Evolutionary conservation across 2,113 vertebrate genomes (phyloP), one percentile per base, ranked within the genome.

Genomic region (Suricata suricatta): DNA sequence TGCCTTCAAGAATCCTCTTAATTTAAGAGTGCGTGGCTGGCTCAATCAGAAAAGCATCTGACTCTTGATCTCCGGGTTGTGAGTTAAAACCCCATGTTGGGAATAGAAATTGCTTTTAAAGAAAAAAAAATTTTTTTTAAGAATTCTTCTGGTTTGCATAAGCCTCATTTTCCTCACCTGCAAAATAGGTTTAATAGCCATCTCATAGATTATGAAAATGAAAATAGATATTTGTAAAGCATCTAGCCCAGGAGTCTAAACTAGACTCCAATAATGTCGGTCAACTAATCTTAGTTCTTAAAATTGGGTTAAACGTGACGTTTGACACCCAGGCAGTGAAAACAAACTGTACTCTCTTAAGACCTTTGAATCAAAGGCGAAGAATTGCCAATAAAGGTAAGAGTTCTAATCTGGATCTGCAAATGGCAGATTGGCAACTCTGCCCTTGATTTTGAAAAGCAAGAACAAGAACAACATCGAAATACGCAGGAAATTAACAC

Each of bases 401-500:
- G 19, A 88, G 38, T 21, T 88, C 76, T 64, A 69, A 82, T 44
- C 72, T 29, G 14, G 31, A 44, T 68, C 57, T 80, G 95, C 77
- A 77, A 64, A 69, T 81, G 14, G 44, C 41, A 90, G 44, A 63
- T 7, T 12, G 13, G 23, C 50, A 12, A 38, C 57, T 88, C 44
- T 38, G 4, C 80, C 29, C 4, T 4, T 2, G 41, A 10, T 31
- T 88, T 72, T 35, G n/a, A 68, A 96, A 71, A 74, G 21, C 9
- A 27, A 23, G 6, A 60, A 60, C 57, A 60, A 60, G 17, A 17
- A 60, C 57, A 41, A 72, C 23, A 15, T 29, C 44, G 41, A 76
- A 97, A 74, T 52, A 60, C 52, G 68, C 83, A 94, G 79, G 90
- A 89, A 93, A 91, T 52, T 54, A 95, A 95, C 77, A 8, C 52